Base-by-base conservation (phyloP, 2,888 invertebrate species). In the Molorchus minor region DNA sequence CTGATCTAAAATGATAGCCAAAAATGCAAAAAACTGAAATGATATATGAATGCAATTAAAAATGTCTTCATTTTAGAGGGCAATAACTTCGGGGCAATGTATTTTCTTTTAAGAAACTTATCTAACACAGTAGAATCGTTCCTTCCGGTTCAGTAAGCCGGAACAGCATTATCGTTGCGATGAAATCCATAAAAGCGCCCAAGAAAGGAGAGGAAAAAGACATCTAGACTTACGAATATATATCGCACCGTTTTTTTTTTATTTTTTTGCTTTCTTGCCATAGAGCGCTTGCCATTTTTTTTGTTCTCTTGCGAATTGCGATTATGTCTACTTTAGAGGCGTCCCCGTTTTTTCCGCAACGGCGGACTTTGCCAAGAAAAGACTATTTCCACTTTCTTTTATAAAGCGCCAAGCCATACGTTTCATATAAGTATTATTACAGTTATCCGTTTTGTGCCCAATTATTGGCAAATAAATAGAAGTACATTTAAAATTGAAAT, bases 101-200 rank as follows among this genome's bases (percentile, higher is more conserved):
- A 56, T 56, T 53, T 61, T 56, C 61, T 56, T 57, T 55, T 47
- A 67, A 58, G 55, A 61, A 55, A 64, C 66, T 68, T 70, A 68
- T 70, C 69, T 71, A 66, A 69, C 70, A 69, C 70, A 71, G 67
- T 67, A 67, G 69, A 73, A 72, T 71, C 71, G 68, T 70, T 73
- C 67, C 69, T 72, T 73, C 71, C 72, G 69, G 73, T 65, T 70
- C 70, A 72, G 64, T 67, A 67, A 71, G 63, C 71, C 69, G 73
- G 71, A 75, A 74, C 65, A 61, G 61, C 65, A 58, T 53, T 46
- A 33, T 49, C 20, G 56, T 59, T 56, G 65, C 64, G 65, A 65
- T 67, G 63, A 65, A 66, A 66, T 66, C 65, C 56, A 62, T 58
- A 61, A 64, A 60, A 43, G 60, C 59, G 57, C 60, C 58, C 57